Evolutionary conservation across 2,888 invertebrate species (phyloP).

Genomic region (Limnephilus rhombicus): DNA sequence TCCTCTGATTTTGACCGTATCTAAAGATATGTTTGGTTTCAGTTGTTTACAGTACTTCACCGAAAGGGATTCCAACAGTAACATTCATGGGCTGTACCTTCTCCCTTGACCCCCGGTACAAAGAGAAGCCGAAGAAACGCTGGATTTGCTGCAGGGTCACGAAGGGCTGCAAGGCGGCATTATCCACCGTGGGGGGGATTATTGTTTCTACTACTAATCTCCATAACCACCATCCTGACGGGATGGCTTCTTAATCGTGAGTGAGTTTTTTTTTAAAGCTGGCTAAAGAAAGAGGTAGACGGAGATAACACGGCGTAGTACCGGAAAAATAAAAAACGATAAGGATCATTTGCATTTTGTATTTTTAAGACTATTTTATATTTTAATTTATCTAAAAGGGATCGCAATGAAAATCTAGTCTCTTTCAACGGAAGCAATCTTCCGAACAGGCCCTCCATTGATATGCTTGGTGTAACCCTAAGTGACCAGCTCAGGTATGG

Average conservation of each 20-base stretch:
- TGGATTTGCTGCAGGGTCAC: conserved; percentile 42
- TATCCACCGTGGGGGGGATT: conserved; percentile 37
- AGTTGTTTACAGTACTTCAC: conserved; percentile 1
- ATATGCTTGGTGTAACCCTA: too few species aligned
- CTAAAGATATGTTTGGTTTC: neutral
- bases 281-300: too few species aligned
- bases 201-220: neutral
- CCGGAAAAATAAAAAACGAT: too few species aligned
- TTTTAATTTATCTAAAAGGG: too few species aligned
- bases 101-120: neutral
- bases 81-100: neutral
- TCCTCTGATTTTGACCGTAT: neutral
- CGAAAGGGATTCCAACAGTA: neutral
- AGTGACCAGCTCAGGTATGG: too few species aligned
- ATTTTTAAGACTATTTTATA: too few species aligned
- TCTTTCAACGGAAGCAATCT: too few species aligned
- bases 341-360: too few species aligned
- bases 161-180: conserved; percentile 39
- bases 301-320: too few species aligned
- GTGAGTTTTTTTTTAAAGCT: neutral
- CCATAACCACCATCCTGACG: neutral
- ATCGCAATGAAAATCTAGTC: too few species aligned
- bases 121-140: conserved; percentile 11
- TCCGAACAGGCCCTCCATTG: too few species aligned
- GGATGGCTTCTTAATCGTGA: neutral